These are phyloP conservation scores for Megaustenia siamemsis DNA, from an alignment of 2,888 invertebrate genomes.

Conservation along the genomic window DNA sequence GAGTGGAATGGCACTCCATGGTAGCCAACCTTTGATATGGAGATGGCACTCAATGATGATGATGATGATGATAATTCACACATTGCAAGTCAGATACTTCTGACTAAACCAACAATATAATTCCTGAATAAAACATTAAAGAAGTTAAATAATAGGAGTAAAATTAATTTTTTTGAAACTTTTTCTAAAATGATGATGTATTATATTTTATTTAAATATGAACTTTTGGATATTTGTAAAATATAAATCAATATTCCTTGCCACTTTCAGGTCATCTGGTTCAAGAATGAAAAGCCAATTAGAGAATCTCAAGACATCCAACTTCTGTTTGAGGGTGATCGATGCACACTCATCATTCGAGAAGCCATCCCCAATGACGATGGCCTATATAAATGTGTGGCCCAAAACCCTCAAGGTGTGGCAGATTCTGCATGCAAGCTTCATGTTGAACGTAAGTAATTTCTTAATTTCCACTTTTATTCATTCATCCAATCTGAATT, in stretches of 20 bases:
- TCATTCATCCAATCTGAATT: background rate
- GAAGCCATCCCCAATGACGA: slow-evolving; percentile 87
- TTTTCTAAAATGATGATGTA: too few species aligned
- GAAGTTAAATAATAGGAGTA: too few species aligned
- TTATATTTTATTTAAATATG: too few species aligned
- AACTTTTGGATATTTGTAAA: too few species aligned
- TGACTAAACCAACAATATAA: too few species aligned
- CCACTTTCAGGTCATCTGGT: slow-evolving; percentile 85
- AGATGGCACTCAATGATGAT: too few species aligned
- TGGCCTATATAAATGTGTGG: slow-evolving; percentile 89
- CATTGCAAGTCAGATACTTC: too few species aligned
- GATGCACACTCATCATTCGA: slow-evolving; percentile 80
- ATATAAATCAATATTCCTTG: background rate
- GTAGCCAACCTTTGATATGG: too few species aligned
- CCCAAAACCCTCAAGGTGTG: slow-evolving; percentile 94
- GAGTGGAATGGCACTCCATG: too few species aligned
- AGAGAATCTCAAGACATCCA: slow-evolving; percentile 91
- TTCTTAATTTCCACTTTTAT: background rate
- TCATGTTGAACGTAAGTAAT: slow-evolving; percentile 83
- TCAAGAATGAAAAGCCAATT: slow-evolving; percentile 89
- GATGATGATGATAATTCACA: too few species aligned
- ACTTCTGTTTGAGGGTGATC: slow-evolving; percentile 90
- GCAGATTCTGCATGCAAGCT: slow-evolving; percentile 91
- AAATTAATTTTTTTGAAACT: too few species aligned
- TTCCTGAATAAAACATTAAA: too few species aligned